Percentiles rank a stretch among this genome's conserved stretches.
These are phyloP conservation scores for Phalera bucephala DNA, from an alignment of 2,888 invertebrate species.

Conservation along the genomic window DNA sequence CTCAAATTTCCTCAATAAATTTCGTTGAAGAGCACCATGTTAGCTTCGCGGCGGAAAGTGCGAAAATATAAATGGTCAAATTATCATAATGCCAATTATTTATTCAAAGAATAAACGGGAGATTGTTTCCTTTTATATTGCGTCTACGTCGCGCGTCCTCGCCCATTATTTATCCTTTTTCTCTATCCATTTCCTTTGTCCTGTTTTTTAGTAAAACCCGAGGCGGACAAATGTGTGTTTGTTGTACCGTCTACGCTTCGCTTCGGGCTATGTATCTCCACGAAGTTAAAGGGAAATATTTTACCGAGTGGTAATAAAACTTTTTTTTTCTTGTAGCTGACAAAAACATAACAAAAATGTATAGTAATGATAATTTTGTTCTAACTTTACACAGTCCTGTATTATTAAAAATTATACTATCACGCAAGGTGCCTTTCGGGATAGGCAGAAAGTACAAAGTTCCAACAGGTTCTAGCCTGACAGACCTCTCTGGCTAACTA, in stretches of 20 bases:
- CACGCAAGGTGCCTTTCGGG: too few relatives aligned
- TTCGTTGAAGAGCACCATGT: neutral
- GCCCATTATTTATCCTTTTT: slow-evolving; percentile 62
- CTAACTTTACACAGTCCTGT: too few relatives aligned
- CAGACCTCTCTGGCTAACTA: too few relatives aligned
- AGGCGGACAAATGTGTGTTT: slow-evolving; percentile 60
- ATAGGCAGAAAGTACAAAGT: too few relatives aligned
- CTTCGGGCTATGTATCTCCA: slow-evolving; percentile 44
- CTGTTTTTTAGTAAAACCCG: slow-evolving; percentile 56
- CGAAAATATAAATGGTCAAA: slow-evolving; percentile 28
- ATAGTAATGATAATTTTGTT: too few relatives aligned
- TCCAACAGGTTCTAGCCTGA: too few relatives aligned
- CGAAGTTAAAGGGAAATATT: slow-evolving; percentile 43
- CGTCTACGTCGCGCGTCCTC: slow-evolving; percentile 36
- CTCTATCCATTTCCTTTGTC: slow-evolving; percentile 61
- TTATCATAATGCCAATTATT: slow-evolving; percentile 32
- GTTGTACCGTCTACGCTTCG: slow-evolving; percentile 44
- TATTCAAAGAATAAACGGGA: slow-evolving; percentile 27
- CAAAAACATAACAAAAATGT: too few relatives aligned
- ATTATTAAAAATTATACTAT: too few relatives aligned
- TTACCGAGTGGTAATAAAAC: slow-evolving; percentile 40
- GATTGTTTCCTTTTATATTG: slow-evolving; percentile 40
- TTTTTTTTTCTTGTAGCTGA: slow-evolving; percentile 35
- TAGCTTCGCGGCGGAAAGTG: slow-evolving; percentile 13
- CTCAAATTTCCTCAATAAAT: neutral